Evolutionary conservation across 2,888 invertebrate species (phyloP).

Genomic region (Pristionchus fissidentatus): DNA sequence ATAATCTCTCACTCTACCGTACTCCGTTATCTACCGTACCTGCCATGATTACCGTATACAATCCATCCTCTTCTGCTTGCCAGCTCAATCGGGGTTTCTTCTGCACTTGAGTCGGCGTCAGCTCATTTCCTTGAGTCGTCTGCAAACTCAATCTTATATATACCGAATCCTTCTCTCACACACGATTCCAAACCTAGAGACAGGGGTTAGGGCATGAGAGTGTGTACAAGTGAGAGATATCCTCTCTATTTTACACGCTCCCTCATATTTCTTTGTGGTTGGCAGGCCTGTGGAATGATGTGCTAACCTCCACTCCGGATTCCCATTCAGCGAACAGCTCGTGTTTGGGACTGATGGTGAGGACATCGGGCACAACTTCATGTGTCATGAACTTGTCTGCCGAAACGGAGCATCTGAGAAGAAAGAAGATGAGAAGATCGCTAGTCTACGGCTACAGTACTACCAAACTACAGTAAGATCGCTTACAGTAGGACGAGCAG

Average conservation of each 20-base stretch:
- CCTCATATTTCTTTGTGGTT: too few species aligned
- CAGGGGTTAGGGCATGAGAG: too few species aligned
- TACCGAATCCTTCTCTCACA: not conserved
- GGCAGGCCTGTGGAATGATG: too few species aligned
- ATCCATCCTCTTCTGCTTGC: slow-evolving; percentile 78
- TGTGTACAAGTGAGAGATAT: not conserved
- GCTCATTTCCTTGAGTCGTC: slow-evolving; percentile 67
- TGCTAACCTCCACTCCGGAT: slow-evolving; percentile 27
- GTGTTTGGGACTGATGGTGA: not conserved
- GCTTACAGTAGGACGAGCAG: slow-evolving; percentile 32
- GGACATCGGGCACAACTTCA: slow-evolving; percentile 45
- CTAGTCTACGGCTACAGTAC: too few species aligned
- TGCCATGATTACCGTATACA: slow-evolving; percentile 87
- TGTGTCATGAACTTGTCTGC: slow-evolving; percentile 39
- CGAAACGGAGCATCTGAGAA: not conserved
- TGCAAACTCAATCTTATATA: slow-evolving; percentile 40
- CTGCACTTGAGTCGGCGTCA: slow-evolving; percentile 78
- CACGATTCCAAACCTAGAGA: too few species aligned
- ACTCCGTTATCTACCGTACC: slow-evolving; percentile 78
- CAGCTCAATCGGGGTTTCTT: slow-evolving; percentile 83
- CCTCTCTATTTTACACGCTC: too few species aligned
- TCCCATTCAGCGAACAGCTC: slow-evolving; percentile 35
- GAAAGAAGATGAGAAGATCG: not conserved
- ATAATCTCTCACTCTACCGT: slow-evolving; percentile 29
- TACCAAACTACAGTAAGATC: slow-evolving; percentile 5